These are phyloP conservation scores for Hoplostethus atlanticus DNA, from an alignment of 2,797 vertebrate genomes.

Conservation along the genomic window DNA sequence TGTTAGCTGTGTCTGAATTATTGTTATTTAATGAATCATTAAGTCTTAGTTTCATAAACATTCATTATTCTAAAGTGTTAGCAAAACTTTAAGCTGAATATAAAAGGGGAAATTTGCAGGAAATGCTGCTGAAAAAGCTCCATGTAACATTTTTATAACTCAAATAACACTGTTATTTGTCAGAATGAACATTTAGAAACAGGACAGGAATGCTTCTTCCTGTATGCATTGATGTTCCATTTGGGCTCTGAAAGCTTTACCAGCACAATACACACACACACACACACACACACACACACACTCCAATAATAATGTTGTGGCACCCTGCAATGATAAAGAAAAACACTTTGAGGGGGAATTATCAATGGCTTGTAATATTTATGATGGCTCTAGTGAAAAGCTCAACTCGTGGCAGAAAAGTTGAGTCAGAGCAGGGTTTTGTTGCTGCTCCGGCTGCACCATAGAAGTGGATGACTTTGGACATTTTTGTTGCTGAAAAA, in stretches of 20 bases:
- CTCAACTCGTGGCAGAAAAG: constrained; percentile 24
- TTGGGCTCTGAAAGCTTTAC: background rate
- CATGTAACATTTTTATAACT: too few species aligned
- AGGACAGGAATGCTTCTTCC: constrained; percentile 23
- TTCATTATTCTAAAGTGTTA: background rate
- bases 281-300: constrained; percentile 16
- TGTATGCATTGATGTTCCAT: background rate
- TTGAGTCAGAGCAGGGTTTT: constrained; percentile 49
- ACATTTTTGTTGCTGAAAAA: constrained; percentile 16
- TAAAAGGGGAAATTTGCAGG: background rate
- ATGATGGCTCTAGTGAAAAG: constrained; percentile 47
- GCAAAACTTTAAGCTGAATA: background rate
- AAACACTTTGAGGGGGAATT: constrained; percentile 57
- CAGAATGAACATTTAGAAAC: constrained; percentile 13
- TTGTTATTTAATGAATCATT: too few species aligned
- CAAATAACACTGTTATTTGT: too few species aligned
- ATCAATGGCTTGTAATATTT: constrained; percentile 62
- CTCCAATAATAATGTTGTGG: constrained; percentile 53
- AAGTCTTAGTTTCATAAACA: too few species aligned
- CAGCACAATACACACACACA: constrained; percentile 10
- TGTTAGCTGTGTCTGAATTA: too few species aligned
- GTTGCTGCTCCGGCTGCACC: constrained; percentile 67
- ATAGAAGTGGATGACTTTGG: constrained; percentile 56
- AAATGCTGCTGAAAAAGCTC: background rate
- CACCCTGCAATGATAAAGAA: constrained; percentile 56